These are phyloP conservation scores for Porphyrio hochstetteri DNA, from an alignment of 2,113 vertebrate species.

Conservation along the genomic window DNA sequence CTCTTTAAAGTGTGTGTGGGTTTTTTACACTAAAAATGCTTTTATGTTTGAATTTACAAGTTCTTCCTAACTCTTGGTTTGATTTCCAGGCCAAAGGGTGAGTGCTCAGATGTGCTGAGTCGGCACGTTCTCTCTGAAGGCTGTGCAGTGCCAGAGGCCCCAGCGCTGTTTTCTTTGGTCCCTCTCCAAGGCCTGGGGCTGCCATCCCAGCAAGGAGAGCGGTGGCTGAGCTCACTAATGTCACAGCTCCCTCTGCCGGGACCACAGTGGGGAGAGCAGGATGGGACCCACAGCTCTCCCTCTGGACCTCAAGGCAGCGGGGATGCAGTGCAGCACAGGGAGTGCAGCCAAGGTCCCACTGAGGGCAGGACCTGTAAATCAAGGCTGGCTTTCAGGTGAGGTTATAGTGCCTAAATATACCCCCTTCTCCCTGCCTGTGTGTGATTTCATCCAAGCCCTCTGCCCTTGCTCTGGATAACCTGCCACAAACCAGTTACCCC, in stretches of 20 bases:
- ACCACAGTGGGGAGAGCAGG: background rate
- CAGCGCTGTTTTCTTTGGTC: background rate
- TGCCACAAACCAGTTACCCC: accelerated
- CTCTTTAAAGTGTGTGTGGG: background rate
- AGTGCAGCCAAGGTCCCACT: accelerated
- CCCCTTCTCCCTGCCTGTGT: background rate
- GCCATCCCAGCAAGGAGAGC: background rate
- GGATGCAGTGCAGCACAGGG: accelerated
- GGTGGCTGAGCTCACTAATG: background rate
- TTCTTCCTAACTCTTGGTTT: background rate
- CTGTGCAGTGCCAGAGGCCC: accelerated
- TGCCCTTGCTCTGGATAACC: background rate
- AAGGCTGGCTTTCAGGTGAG: background rate
- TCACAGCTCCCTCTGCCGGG: constrained; percentile 65
- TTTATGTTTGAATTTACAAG: background rate
- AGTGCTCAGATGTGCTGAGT: background rate
- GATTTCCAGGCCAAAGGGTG: background rate
- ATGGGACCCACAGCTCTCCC: background rate
- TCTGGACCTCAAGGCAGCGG: background rate
- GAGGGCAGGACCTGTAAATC: accelerated
- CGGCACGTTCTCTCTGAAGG: background rate
- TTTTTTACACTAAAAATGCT: background rate
- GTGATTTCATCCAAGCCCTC: background rate
- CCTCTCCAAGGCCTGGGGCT: background rate
- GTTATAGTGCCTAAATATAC: background rate